Base-by-base conservation (phyloP, 2,888 invertebrate species). In the Erannis defoliaria region DNA sequence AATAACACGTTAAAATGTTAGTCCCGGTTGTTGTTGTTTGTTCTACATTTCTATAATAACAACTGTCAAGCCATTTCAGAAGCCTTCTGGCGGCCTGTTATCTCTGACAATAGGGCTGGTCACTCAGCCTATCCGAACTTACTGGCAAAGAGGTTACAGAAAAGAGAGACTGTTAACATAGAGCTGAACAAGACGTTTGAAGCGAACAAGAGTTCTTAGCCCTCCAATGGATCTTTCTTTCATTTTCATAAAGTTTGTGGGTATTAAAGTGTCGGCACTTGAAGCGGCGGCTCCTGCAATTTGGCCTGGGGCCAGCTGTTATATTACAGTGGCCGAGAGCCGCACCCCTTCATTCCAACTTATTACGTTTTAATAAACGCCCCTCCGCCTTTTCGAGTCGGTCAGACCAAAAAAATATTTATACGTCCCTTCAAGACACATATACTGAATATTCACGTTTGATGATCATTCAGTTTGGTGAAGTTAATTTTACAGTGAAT, bases 211-310 rank as follows among this genome's bases (percentile, higher is more conserved):
- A 57, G 62, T 66, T 62, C 55, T 19, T 33, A 43, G 51, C 43
- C 61, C 56, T 63, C 56, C 62, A 64, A 67, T 69, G 51, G 67
- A 62, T 70, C 70, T 72, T 83, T 81, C 79, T 82, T 86, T 78
- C 78, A 82, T 85, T 85, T 86, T 85, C 84, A 86, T 86, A 85
- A 86, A 85, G 82, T 84, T 83, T 77, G 82, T 73, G 80, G 81
- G 77, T 80, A 84, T 80, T 81, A 85, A 84, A 86, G 81, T 83
- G 84, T 81, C 81, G 75, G 77, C 78, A 78, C 78, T 80, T 76
- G 74, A 76, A 73, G 70, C 73, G 72, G 61, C 66, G 72, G 74
- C 67, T 68, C 68, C 70, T 64, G 76, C 80, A 77, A 81, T 82
- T 85, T 85, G 86, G 86, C 77, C 63, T 61, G 57, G 38, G 62